Base-by-base conservation (phyloP, 2,113 vertebrate genomes). In the Alligator mississippiensis region DNA sequence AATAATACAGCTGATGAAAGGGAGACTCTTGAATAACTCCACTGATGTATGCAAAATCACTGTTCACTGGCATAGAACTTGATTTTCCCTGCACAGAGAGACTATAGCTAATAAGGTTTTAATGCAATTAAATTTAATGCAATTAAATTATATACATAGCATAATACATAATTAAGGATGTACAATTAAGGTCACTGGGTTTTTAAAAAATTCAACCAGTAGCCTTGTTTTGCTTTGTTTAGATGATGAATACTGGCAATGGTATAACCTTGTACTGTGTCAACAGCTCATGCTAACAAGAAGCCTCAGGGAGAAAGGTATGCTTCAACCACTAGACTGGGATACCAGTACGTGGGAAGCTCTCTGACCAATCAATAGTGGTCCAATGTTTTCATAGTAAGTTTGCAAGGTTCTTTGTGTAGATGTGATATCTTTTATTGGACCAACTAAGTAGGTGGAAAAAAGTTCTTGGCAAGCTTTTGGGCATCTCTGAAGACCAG, bases 261-360 rank as follows among this genome's bases (percentile, higher is more conserved):
- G 58, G 28, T 17, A 47, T 1, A 1, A 10, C 66, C 27, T 64
- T 64, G 27, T 30, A 28, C 28, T 30, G 0, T 60, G 70, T 80
- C 10, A 59, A 77, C 55, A 80, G 62, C 15, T 95, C 75, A 72
- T 66, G 47, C 47, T 30, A 68, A 68, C 28, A 30, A 14, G 24
- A 62, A 27, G 28, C 10, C 62, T 86, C 78, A 47, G 75, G 54
- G 68, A 80, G 10, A 84, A 85, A 75, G 3, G 38, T 4, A 34
- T 68, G 14, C 4, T 92, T 85, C n/a, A 25, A 55, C 74, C 54
- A 59, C 58, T 57, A 76, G 38, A 54, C 63, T 63, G 75, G 90
- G 87, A 77, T 0, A 0, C 13, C 64, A 64, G 62, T 3, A 11
- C 0, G 1, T 54, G 85, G 68, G 66, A 70, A 19, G n/a, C 30